A percentile compares a stretch with the other conserved stretches of the same genome.
Conservation (phyloP, 2,888 invertebrate species). For the Cheilosia variabilis region DNA sequence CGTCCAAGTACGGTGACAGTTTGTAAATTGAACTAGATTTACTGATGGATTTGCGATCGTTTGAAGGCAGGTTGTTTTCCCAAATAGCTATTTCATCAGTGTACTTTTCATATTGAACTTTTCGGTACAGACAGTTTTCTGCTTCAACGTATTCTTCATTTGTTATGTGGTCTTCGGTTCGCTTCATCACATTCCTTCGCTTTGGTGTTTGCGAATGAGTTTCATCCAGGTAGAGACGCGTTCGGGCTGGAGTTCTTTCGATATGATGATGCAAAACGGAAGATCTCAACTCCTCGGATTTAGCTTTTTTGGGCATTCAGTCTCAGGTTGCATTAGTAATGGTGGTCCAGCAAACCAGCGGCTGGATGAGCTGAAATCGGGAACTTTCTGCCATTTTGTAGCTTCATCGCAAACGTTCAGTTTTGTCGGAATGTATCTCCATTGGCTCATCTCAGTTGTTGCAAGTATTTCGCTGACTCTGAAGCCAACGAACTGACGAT, state of each 20-base stretch:
- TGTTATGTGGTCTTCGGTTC: not conserved
- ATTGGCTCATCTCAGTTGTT: no score
- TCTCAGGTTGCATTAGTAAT: not conserved
- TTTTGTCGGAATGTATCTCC: not conserved
- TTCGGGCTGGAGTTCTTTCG: not conserved
- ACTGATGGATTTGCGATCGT: not conserved
- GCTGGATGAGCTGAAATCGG: not conserved
- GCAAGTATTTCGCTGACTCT: no score
- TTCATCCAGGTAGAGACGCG: no score
- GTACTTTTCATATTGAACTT: no score
- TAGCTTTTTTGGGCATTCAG: no score
- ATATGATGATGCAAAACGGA: not conserved
- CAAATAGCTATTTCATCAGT: no score
- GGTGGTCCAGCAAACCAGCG: not conserved
- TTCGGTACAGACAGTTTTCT: no score
- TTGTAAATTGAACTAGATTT: not conserved
- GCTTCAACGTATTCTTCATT: not conserved
- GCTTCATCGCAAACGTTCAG: not conserved
- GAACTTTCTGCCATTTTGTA: not conserved
- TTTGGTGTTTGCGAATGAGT: no score
- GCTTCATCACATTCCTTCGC: not conserved
- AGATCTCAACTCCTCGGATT: not conserved
- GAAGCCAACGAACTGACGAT: slow-evolving; percentile 77
- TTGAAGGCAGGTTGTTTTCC: not conserved
- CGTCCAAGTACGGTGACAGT: not conserved